Base-by-base conservation (phyloP, 2,888 invertebrate species). In the Drosophila kokeensis region DNA sequence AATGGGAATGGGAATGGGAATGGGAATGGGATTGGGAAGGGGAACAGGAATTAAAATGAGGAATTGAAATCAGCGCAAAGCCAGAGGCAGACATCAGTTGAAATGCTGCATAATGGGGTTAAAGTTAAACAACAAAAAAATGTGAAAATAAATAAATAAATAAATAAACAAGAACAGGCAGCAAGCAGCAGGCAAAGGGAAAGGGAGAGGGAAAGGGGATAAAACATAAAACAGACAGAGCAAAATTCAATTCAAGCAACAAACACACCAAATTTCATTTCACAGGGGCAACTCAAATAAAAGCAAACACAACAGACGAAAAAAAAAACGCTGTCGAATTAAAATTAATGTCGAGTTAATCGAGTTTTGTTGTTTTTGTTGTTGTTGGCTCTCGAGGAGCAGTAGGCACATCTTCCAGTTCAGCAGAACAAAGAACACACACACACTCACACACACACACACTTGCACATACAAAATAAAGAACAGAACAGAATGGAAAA, bases 301-400 rank as follows among this genome's bases (percentile, higher is more conserved):
- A 53, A 73, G 64, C 50, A 61, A 52, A n/a, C 29, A 67, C 58
- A 66, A 69, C n/a, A 64, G 54, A 13, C 40, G 38, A 53, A 69
- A 18, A 18, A 58, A 85, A 89, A 87, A 90, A 86, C 74, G 69
- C 79, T 86, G 91, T 92, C 91, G 91, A 92, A 89, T 92, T 91
- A 89, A 91, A 91, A 92, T 89, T 91, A 90, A 92, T 92, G 92
- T 90, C 81, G 82, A 87, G 88, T 91, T 91, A 92, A 92, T 91
- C 91, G 91, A 92, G 90, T 91, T 92, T 89, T 83, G 89, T 88
- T 89, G 86, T 86, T 79, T 72, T 79, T 82, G 73, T 65, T 74
- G 65, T 69, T 69, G 55, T 32, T 60, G 50, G 83, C 70, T 59
- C 62, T 42, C 73, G 78, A 79, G 81, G 78, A 79, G 79, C 66